phyloP scores from a whole-genome alignment of 2,113 vertebrate genomes.

The Deroptyus accipitrinus region DNA sequence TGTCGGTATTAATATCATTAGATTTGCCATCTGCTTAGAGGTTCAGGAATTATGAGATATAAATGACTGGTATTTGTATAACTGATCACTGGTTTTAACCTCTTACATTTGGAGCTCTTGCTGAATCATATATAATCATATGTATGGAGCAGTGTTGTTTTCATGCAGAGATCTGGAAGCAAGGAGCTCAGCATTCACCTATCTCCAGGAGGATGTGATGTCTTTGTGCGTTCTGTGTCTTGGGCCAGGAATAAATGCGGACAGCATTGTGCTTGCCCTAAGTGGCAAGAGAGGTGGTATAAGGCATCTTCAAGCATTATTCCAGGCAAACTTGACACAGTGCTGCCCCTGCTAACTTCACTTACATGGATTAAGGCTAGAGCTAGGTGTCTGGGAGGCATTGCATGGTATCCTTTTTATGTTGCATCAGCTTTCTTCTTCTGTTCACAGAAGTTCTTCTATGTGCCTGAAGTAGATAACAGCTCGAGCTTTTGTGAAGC shows the following conservation, averaged over 20 bases:
- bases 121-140: background rate
- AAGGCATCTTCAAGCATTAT: background rate
- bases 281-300: background rate
- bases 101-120: background rate
- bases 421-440: background rate
- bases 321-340: background rate
- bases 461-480: background rate
- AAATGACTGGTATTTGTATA: background rate
- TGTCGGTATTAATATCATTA: background rate
- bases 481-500: background rate
- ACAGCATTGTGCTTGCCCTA: background rate
- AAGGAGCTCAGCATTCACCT: background rate
- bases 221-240: fast-evolving
- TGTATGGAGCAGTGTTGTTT: background rate
- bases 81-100: background rate
- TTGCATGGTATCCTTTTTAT: background rate
- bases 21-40: background rate
- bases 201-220: fast-evolving
- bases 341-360: background rate
- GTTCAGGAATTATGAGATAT: background rate
- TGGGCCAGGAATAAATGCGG: background rate
- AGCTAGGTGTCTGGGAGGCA: background rate
- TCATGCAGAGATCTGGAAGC: background rate
- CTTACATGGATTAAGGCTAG: background rate
- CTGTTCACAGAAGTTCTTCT: background rate